Conservation (phyloP, 2,797 vertebrate genomes). For the Podargus strigoides region DNA sequence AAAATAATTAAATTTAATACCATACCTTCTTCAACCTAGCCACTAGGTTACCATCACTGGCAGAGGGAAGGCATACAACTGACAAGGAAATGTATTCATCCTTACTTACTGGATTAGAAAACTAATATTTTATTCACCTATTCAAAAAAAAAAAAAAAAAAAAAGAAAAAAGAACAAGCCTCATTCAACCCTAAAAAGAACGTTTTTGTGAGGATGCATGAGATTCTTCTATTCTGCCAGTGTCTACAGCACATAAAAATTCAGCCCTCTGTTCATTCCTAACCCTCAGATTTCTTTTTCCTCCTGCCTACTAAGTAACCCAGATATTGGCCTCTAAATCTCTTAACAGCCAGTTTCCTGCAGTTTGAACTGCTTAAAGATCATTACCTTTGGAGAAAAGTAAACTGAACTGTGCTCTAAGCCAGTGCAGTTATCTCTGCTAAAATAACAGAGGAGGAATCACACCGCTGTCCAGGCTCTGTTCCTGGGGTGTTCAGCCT, state of each 20-base stretch:
- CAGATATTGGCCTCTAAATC: conserved; percentile 10
- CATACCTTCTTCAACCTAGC: neutral
- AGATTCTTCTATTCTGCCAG: neutral
- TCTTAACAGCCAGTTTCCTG: neutral
- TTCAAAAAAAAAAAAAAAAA: neutral
- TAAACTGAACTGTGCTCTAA: neutral
- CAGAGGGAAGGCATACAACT: neutral
- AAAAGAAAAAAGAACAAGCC: neutral
- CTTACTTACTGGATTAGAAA: neutral
- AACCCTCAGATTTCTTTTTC: neutral
- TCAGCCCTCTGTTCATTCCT: neutral
- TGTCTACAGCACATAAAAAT: neutral
- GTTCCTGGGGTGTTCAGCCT: fast-evolving
- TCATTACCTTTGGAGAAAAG: neutral
- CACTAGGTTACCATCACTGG: neutral
- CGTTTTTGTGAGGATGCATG: neutral
- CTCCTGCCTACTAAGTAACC: neutral
- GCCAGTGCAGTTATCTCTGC: neutral
- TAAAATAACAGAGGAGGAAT: neutral
- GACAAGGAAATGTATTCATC: neutral
- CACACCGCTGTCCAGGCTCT: fast-evolving
- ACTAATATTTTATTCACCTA: neutral
- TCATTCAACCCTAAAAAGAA: neutral
- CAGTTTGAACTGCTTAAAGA: neutral
- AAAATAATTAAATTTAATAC: too few relatives aligned